phyloP scores from a whole-genome alignment of 2,888 invertebrate genomes.

The Oxytorus armatus region DNA sequence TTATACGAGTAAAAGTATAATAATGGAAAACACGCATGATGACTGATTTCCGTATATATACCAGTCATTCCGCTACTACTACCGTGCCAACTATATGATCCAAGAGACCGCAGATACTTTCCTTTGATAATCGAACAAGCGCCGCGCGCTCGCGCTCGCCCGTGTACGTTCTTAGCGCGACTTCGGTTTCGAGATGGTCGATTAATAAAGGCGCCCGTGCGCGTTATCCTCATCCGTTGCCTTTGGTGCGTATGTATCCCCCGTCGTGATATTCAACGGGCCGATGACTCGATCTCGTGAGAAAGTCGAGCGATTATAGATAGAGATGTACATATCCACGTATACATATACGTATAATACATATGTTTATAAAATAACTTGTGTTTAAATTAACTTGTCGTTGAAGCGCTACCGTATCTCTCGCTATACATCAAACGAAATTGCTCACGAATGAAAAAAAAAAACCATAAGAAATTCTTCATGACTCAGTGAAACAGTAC shows the following conservation, averaged over 20 bases:
- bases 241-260: conserved; percentile 9
- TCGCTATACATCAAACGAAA: conserved; percentile 11
- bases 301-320: conserved; percentile 63
- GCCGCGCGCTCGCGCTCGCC: conserved; percentile 43
- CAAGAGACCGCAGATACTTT: conserved; percentile 66
- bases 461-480: too few species aligned
- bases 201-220: conserved; percentile 58
- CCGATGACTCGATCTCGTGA: conserved; percentile 65
- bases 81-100: conserved; percentile 37
- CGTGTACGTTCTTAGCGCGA: not conserved
- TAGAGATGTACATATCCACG: conserved; percentile 21
- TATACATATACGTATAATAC: conserved; percentile 10
- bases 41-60: conserved; percentile 62
- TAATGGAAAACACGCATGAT: conserved; percentile 61
- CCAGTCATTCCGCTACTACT: not conserved
- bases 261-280: conserved; percentile 24
- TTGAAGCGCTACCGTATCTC: not conserved
- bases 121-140: conserved; percentile 66
- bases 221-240: conserved; percentile 19
- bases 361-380: not conserved
- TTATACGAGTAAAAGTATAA: conserved; percentile 64
- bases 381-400: not conserved
- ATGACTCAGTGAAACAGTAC: too few species aligned
- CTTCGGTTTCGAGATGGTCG: conserved; percentile 48
- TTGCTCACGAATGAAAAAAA: not conserved